phyloP scores from a whole-genome alignment of 2,797 vertebrate genomes.

The Synanceia verrucosa region DNA sequence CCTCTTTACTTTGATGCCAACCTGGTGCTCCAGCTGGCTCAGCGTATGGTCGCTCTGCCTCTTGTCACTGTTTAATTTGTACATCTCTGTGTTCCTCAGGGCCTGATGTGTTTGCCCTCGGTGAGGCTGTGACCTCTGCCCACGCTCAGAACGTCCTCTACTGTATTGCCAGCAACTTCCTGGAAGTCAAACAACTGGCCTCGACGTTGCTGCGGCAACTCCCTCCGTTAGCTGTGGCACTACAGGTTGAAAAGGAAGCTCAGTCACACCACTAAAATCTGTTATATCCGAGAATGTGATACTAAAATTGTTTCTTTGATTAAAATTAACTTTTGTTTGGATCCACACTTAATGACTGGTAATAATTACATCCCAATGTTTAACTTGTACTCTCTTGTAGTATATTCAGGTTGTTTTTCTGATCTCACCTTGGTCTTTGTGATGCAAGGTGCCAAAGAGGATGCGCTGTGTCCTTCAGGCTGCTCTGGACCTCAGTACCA shows the following conservation, averaged over 20 bases:
- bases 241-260: too few relatives aligned
- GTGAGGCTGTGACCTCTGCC: slow-evolving; percentile 80
- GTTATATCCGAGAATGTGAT: not conserved
- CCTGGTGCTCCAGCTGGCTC: slow-evolving; percentile 1
- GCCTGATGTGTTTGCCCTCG: slow-evolving; percentile 82
- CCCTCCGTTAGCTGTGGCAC: slow-evolving; percentile 75
- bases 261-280: too few relatives aligned
- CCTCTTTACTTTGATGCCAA: slow-evolving; percentile 6
- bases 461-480: slow-evolving; percentile 83
- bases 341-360: not conserved
- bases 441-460: slow-evolving; percentile 65
- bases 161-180: slow-evolving; percentile 93
- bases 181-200: slow-evolving; percentile 92
- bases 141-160: slow-evolving; percentile 86
- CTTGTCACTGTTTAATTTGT: not conserved
- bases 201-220: slow-evolving; percentile 88
- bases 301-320: not conserved
- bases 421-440: not conserved
- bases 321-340: not conserved
- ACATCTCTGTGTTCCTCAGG: slow-evolving; percentile 50
- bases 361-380: not conserved
- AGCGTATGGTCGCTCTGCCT: not conserved
- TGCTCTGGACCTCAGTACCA: slow-evolving; percentile 91
- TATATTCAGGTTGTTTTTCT: not conserved
- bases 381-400: not conserved